A percentile compares a stretch with the other conserved stretches of the same genome.
Evolutionary conservation across 2,797 vertebrate species (phyloP).

Genomic region (Spinus pinus): DNA sequence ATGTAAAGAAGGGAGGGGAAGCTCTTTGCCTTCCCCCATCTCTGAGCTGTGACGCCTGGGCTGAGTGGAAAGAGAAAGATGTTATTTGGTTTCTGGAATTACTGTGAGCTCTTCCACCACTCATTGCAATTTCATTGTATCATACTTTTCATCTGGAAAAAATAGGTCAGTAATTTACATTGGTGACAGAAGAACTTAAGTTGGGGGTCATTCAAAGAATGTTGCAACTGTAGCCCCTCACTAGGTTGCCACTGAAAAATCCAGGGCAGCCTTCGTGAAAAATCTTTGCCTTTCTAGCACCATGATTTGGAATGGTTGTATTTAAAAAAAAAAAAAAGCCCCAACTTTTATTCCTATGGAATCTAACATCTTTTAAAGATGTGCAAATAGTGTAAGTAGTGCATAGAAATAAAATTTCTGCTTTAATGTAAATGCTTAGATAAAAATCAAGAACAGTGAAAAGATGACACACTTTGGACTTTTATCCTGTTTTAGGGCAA

Average conservation of each 20-base stretch:
- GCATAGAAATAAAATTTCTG: background rate
- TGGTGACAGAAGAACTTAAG: background rate
- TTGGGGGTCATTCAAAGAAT: background rate
- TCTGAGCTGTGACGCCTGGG: background rate
- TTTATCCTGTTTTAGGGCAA: background rate
- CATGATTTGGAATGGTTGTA: background rate
- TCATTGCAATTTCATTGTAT: background rate
- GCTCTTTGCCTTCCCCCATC: background rate
- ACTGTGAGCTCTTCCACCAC: background rate
- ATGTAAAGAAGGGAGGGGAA: background rate
- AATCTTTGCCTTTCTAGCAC: background rate
- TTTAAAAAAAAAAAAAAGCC: rapidly evolving
- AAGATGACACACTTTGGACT: background rate
- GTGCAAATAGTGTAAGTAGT: background rate
- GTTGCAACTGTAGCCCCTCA: background rate
- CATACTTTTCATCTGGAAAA: background rate
- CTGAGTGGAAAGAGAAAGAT: background rate
- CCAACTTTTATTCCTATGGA: background rate
- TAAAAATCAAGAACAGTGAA: background rate
- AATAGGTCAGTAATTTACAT: background rate
- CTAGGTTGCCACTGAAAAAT: background rate
- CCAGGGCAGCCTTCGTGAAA: background rate
- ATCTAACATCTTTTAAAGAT: background rate
- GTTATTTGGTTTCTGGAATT: background rate
- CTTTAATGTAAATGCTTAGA: background rate